Evolutionary conservation across 2,113 vertebrate genomes (phyloP), one percentile per base, ranked within the genome.

Genomic region (Channa maculata): DNA sequence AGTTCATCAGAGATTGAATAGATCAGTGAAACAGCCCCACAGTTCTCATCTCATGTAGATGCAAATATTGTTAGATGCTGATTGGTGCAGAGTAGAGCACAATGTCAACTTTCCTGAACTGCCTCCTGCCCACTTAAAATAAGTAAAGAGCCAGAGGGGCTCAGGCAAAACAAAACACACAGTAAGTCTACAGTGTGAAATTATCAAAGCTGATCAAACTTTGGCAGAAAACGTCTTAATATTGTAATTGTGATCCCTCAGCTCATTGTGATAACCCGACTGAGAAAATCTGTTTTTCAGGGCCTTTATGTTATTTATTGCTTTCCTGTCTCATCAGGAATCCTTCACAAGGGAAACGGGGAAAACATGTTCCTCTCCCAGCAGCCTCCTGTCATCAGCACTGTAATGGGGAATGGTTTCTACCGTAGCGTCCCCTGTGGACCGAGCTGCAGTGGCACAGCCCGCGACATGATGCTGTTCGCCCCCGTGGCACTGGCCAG

Each of bases 291-390:
- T 68, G 41, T 55, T 70, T 50, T 46, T 5, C 24, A 13, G 3
- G 8, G 44, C 13, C 64, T 78, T 66, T 45, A 45, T 60, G 64
- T 51, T 49, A 48, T 71, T 64, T 44, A 71, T 38, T 50, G 44
- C 36, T 1, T 71, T 78, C 36, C 60, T 86, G 36, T 64, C 65
- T 75, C 67, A 58, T 3, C 75, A 99, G 98, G 98, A 89, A 98
- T 99, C 65, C 93, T 99, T 61, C 97, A 99, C 92, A 99, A 99
- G 94, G 98, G 98, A 70, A 97, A 99, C 3, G 98, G 98, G 60
- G 98, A 99, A 89, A 99, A 98, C 74, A 86, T 98, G 82, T 99
- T 97, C 92, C 96, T 99, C 82, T 98, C 97, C 79, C 97, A 98
- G 94, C 98, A 99, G 88, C 98, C 98, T 0, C 94, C 95, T 2